Conservation (phyloP, 1,140 invertebrate species). For the Neoseiulus cucumeris region DNA sequence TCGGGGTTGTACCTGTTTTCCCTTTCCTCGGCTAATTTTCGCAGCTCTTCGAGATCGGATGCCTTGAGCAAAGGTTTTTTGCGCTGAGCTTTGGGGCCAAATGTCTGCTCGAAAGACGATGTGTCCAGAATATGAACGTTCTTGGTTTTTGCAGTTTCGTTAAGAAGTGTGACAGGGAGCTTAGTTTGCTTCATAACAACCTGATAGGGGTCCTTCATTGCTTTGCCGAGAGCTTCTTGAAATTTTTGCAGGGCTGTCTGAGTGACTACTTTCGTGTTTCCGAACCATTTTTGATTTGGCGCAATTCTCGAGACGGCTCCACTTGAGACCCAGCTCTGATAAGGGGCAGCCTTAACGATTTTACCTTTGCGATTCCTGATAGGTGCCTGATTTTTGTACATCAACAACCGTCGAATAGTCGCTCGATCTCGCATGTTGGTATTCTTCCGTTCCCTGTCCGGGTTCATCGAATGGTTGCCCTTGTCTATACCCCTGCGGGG, state of each 20-base stretch:
- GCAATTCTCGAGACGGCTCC: constrained; percentile 83
- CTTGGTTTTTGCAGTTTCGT: constrained; percentile 73
- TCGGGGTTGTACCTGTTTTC: constrained; percentile 49
- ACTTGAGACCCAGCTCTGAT: constrained; percentile 65
- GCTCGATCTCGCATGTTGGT: constrained; percentile 59
- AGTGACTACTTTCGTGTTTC: constrained; percentile 48
- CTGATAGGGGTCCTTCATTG: constrained; percentile 85
- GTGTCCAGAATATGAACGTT: constrained; percentile 86
- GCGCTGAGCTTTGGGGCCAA: constrained; percentile 77
- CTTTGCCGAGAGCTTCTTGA: constrained; percentile 82
- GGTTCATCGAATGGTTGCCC: constrained; percentile 61
- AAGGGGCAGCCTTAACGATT: constrained; percentile 81
- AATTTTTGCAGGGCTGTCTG: constrained; percentile 90
- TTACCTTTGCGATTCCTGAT: constrained; percentile 74
- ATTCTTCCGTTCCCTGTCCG: constrained; percentile 39
- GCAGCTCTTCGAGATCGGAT: constrained; percentile 28
- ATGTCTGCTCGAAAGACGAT: constrained; percentile 77
- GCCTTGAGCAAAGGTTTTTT: constrained; percentile 70
- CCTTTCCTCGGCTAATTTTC: constrained; percentile 42
- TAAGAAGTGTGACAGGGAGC: constrained; percentile 77
- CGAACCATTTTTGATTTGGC: constrained; percentile 96
- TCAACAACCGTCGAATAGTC: constrained; percentile 86
- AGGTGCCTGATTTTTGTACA: constrained; percentile 93
- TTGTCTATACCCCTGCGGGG: constrained; percentile 1
- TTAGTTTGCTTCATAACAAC: constrained; percentile 91